Percentiles rank a stretch among this genome's conserved stretches.
phyloP scores from a whole-genome alignment of 2,797 vertebrate genomes.

The Furcifer pardalis region DNA sequence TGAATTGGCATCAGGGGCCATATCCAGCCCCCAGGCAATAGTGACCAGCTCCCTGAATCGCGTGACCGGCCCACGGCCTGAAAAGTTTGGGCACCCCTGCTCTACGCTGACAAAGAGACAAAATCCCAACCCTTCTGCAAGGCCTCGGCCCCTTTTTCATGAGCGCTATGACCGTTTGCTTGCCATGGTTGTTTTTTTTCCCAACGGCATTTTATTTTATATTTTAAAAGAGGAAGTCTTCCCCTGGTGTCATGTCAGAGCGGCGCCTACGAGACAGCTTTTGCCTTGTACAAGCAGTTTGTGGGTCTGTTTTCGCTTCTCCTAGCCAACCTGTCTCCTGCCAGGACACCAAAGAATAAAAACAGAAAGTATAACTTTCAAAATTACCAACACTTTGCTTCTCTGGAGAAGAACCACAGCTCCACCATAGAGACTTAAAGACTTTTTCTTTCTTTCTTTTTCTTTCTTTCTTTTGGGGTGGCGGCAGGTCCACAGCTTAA shows the following conservation, averaged over 20 bases:
- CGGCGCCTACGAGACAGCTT: constrained; percentile 74
- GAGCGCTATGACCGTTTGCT: constrained; percentile 44
- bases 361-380: constrained; percentile 4
- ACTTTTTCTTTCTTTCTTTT: no score
- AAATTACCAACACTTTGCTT: not conserved
- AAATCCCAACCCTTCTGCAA: not conserved
- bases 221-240: constrained; percentile 80
- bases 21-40: no score
- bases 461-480: no score
- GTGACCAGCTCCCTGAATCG: no score
- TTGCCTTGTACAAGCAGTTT: constrained; percentile 69
- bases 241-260: constrained; percentile 79
- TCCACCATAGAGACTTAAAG: no score
- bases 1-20: no score
- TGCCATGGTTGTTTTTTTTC: constrained; percentile 54
- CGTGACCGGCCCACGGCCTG: no score
- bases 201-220: not conserved
- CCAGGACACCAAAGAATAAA: constrained; percentile 49
- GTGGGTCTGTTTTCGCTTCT: constrained; percentile 32
- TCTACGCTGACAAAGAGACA: no score
- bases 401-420: not conserved
- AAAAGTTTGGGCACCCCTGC: no score
- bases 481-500: not conserved
- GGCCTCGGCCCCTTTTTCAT: not conserved
- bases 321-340: constrained; percentile 29